phyloP scores from a whole-genome alignment of 2,888 invertebrate species.

The Ischnus inquisitorius region DNA sequence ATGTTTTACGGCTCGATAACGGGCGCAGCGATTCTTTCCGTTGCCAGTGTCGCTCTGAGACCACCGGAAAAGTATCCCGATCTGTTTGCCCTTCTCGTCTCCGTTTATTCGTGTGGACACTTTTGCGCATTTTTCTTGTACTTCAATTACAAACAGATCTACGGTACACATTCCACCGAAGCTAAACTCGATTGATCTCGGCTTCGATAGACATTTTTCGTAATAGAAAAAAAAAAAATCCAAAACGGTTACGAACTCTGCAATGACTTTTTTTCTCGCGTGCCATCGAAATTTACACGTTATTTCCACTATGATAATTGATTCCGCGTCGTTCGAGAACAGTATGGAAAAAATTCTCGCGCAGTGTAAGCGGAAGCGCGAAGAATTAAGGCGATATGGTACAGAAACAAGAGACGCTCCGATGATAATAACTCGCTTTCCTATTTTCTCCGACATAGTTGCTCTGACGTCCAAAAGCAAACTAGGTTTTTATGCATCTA shows the following conservation, averaged over 20 bases:
- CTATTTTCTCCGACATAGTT: too few relatives aligned
- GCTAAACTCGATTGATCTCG: conserved; percentile 45
- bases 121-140: conserved; percentile 92
- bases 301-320: neutral
- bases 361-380: neutral
- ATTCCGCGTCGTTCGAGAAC: neutral
- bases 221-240: too few relatives aligned
- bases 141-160: conserved; percentile 90
- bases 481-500: too few relatives aligned
- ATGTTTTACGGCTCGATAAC: conserved; percentile 87
- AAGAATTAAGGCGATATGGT: too few relatives aligned
- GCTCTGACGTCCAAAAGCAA: too few relatives aligned
- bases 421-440: too few relatives aligned
- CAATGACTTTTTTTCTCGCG: neutral
- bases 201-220: too few relatives aligned
- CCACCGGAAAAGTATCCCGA: conserved; percentile 93
- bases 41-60: conserved; percentile 87
- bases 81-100: conserved; percentile 92
- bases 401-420: too few relatives aligned
- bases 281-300: neutral
- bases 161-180: conserved; percentile 58
- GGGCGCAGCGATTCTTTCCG: conserved; percentile 88
- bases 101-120: conserved; percentile 93
- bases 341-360: neutral
- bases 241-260: too few relatives aligned